phyloP scores from a whole-genome alignment of 2,113 vertebrate genomes.

The Ptychochromis oligacanthus region DNA sequence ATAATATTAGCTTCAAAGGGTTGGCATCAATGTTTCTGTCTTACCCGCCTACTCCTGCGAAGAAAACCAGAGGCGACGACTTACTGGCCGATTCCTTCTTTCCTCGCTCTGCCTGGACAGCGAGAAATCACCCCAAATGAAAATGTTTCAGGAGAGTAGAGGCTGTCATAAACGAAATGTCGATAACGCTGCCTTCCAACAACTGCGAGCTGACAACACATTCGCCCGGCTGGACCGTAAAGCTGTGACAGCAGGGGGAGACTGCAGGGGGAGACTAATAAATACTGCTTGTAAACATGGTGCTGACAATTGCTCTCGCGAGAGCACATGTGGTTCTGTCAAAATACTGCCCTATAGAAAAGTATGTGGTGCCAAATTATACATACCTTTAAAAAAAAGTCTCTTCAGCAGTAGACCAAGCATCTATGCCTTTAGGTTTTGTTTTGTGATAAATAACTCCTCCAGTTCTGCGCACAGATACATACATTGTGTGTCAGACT shows the following conservation, averaged over 20 bases:
- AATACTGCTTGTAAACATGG: slow-evolving; percentile 58
- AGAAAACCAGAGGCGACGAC: neutral
- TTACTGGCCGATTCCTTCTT: neutral
- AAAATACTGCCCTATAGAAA: neutral
- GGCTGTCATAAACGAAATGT: slow-evolving; percentile 36
- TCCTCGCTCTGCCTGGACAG: neutral
- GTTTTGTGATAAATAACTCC: too few species aligned
- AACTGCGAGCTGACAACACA: neutral
- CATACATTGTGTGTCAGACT: neutral
- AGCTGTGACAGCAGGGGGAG: slow-evolving; percentile 45
- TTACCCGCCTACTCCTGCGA: slow-evolving; percentile 28
- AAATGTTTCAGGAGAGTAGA: neutral
- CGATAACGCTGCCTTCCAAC: slow-evolving; percentile 26
- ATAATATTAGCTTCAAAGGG: neutral
- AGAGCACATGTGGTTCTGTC: slow-evolving; percentile 18
- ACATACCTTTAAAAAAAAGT: neutral
- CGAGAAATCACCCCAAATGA: neutral
- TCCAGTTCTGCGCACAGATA: too few species aligned
- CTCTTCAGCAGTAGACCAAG: neutral
- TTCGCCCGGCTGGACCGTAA: slow-evolving; percentile 7
- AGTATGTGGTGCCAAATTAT: neutral
- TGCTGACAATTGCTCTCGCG: slow-evolving; percentile 39
- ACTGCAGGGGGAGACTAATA: slow-evolving; percentile 62
- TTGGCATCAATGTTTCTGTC: neutral
- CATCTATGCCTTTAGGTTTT: too few species aligned